phyloP scores from a whole-genome alignment of 2,113 vertebrate genomes.

The Ammodytes marinus region DNA sequence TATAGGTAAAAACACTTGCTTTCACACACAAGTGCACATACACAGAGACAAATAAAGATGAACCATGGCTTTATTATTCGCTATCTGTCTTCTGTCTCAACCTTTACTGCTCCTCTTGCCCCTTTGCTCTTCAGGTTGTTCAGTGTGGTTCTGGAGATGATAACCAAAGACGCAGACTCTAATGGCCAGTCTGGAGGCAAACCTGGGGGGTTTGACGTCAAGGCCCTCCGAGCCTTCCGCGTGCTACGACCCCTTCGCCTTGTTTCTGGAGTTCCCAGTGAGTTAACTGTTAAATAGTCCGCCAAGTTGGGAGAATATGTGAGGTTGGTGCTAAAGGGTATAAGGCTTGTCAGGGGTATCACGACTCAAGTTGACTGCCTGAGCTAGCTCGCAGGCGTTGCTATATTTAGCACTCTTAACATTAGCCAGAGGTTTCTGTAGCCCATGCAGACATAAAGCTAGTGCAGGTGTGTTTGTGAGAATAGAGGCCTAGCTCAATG shows the following conservation, averaged over 20 bases:
- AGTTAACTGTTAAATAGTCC: slow-evolving; percentile 38
- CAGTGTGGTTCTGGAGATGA: slow-evolving; percentile 98
- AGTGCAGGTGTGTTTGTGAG: no score
- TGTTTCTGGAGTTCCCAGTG: slow-evolving; percentile 98
- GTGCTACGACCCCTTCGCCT: slow-evolving; percentile 97
- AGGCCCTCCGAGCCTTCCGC: slow-evolving; percentile 97
- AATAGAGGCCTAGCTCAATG: no score
- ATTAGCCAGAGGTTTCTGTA: no score
- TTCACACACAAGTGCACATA: slow-evolving; percentile 16
- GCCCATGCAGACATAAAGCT: no score
- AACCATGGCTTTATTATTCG: slow-evolving; percentile 29
- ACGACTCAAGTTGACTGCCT: no score
- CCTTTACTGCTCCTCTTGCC: background rate
- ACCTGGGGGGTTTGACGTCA: slow-evolving; percentile 98
- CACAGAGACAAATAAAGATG: slow-evolving; percentile 18
- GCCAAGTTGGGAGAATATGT: no score
- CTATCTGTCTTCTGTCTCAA: slow-evolving; percentile 29
- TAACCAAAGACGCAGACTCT: slow-evolving; percentile 95
- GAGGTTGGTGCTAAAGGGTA: no score
- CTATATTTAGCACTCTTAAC: no score
- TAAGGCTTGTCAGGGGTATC: no score
- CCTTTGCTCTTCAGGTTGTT: slow-evolving; percentile 88
- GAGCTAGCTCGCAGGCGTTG: no score
- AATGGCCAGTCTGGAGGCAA: slow-evolving; percentile 94
- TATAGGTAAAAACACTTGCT: slow-evolving; percentile 1